Evolutionary conservation across 2,797 vertebrate genomes (phyloP).

Genomic region (Hapalemur alaotrensis): DNA sequence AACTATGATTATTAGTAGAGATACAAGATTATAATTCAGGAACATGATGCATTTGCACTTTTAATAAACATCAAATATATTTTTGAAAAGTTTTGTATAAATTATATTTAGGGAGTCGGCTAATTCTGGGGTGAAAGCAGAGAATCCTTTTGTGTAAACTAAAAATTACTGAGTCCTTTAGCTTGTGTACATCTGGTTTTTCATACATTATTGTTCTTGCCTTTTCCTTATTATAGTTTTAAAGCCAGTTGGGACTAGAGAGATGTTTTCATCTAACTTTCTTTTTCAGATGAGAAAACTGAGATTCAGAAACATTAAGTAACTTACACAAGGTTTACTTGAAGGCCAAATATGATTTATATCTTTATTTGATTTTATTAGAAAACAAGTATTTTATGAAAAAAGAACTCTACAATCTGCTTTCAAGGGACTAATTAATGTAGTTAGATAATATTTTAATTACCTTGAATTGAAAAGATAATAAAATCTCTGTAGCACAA

Average conservation of each 20-base stretch:
- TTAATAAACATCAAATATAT: not conserved
- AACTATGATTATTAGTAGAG: slow-evolving; percentile 13
- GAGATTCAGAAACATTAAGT: not conserved
- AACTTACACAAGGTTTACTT: slow-evolving; percentile 27
- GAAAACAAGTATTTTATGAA: slow-evolving; percentile 31
- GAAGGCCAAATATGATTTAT: slow-evolving; percentile 10
- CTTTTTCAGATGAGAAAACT: not conserved
- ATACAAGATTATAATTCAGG: slow-evolving; percentile 9
- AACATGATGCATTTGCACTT: not conserved
- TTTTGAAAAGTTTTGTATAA: slow-evolving; percentile 20
- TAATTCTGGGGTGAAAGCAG: not conserved
- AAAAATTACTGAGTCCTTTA: not conserved
- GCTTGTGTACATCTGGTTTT: not conserved
- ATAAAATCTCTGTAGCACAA: not conserved
- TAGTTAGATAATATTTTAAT: not conserved
- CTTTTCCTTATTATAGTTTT: not conserved
- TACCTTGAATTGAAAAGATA: not conserved
- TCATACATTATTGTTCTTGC: not conserved
- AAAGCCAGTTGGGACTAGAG: not conserved
- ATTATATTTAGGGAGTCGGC: not conserved
- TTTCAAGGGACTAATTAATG: not conserved
- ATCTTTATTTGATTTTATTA: slow-evolving; percentile 30
- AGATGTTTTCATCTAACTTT: not conserved
- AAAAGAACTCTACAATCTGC: not conserved
- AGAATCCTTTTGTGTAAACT: slow-evolving; percentile 10